Percentiles rank a stretch among this genome's conserved stretches.
These are phyloP conservation scores for Archilochus colubris DNA, from an alignment of 2,113 vertebrate genomes.

Conservation along the genomic window DNA sequence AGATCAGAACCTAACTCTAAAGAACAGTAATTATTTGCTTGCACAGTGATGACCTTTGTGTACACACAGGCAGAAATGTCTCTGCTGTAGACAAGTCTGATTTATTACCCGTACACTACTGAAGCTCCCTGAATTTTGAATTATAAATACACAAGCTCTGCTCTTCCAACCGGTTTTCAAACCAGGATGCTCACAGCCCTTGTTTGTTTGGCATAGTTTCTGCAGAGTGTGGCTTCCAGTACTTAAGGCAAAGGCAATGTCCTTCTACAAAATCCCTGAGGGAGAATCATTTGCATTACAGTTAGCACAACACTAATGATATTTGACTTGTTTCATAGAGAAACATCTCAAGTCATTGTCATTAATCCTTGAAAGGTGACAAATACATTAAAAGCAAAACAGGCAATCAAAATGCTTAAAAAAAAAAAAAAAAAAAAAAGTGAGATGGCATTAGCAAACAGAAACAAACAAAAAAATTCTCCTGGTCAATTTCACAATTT, in stretches of 20 bases:
- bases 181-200: background rate
- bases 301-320: background rate
- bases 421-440: background rate
- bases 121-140: background rate
- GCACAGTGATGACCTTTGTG: background rate
- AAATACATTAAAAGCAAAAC: constrained; percentile 44
- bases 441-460: constrained; percentile 20
- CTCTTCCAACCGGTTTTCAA: background rate
- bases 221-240: background rate
- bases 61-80: background rate
- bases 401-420: constrained; percentile 31
- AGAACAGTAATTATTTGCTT: background rate
- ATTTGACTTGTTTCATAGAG: constrained; percentile 30
- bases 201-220: background rate
- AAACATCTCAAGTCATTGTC: background rate
- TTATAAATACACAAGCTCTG: background rate
- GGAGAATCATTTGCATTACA: constrained; percentile 15
- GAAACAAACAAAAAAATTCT: constrained; percentile 6
- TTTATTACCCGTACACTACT: background rate
- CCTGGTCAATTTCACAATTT: constrained; percentile 3
- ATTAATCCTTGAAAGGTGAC: background rate
- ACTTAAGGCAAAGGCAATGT: constrained; percentile 19
- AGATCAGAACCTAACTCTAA: background rate
- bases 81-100: background rate
- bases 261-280: background rate